These are phyloP conservation scores for Crenuchus spilurus DNA, from an alignment of 2,797 vertebrate genomes.

Conservation along the genomic window DNA sequence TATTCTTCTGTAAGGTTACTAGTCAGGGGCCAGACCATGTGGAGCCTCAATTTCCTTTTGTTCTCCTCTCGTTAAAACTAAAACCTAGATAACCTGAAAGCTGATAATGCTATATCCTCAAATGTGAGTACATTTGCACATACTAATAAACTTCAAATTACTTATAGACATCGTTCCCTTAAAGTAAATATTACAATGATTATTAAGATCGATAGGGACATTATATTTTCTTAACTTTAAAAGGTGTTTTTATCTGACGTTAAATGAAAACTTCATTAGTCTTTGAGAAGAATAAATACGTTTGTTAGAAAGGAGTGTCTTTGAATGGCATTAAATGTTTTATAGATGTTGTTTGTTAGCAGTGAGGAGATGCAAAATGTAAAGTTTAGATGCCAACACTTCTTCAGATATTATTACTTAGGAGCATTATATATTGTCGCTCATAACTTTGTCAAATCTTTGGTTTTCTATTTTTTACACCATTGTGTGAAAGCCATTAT, in stretches of 20 bases:
- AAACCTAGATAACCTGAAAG: slow-evolving; percentile 20
- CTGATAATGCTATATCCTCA: slow-evolving; percentile 35
- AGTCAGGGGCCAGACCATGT: slow-evolving; percentile 1
- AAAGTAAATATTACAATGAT: slow-evolving; percentile 49
- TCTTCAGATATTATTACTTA: no score
- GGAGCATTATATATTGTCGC: no score
- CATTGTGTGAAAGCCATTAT: no score
- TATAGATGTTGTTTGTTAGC: background rate
- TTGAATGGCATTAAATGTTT: background rate
- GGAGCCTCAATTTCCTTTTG: slow-evolving; percentile 22
- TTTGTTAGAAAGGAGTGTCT: background rate
- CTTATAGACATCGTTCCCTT: slow-evolving; percentile 44
- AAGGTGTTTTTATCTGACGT: slow-evolving; percentile 18
- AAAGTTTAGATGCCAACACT: no score
- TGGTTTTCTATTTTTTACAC: no score
- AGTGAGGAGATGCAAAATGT: background rate
- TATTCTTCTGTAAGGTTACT: background rate
- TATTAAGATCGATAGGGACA: slow-evolving; percentile 16
- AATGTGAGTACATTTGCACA: slow-evolving; percentile 42
- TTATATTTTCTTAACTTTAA: slow-evolving; percentile 38
- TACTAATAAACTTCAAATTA: slow-evolving; percentile 43
- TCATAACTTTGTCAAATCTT: no score
- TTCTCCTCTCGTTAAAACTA: slow-evolving; percentile 11
- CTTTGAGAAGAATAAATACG: slow-evolving; percentile 1
- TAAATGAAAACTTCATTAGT: slow-evolving; percentile 11